Conservation (phyloP, 1,140 invertebrate species). For the Gonioctena quinquepunctata region DNA sequence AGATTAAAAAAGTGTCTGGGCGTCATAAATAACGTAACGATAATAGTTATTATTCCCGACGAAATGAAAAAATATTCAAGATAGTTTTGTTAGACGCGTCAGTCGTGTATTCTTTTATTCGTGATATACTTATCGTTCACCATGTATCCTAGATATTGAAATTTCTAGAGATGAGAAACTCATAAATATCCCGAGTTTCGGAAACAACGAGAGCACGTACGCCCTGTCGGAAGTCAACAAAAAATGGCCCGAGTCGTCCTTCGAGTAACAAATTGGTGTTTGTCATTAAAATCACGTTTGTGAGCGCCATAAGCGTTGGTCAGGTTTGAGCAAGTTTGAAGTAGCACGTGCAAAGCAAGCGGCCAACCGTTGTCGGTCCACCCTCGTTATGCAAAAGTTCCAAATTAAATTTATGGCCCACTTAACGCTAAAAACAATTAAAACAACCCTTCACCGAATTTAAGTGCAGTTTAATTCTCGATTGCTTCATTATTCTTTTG, state of each 20-base stretch:
- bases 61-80: no score
- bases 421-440: slow-evolving; percentile 31
- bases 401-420: slow-evolving; percentile 34
- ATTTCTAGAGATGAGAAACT: neutral
- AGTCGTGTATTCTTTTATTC: no score
- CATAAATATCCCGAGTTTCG: slow-evolving; percentile 15
- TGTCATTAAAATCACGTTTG: slow-evolving; percentile 43
- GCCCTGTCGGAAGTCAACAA: slow-evolving; percentile 4
- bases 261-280: slow-evolving; percentile 23
- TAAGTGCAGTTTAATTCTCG: slow-evolving; percentile 19
- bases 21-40: no score
- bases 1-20: no score
- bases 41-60: no score
- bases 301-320: slow-evolving; percentile 29
- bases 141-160: no score
- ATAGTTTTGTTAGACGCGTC: no score
- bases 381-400: slow-evolving; percentile 42
- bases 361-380: slow-evolving; percentile 20
- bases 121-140: no score
- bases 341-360: slow-evolving; percentile 26
- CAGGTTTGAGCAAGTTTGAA: slow-evolving; percentile 25
- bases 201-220: slow-evolving; percentile 11
- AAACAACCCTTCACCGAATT: slow-evolving; percentile 25
- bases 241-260: neutral
- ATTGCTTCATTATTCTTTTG: slow-evolving; percentile 9